These are phyloP conservation scores for Sebastes glaucus DNA, from an alignment of 2,797 vertebrate species.

Conservation along the genomic window DNA sequence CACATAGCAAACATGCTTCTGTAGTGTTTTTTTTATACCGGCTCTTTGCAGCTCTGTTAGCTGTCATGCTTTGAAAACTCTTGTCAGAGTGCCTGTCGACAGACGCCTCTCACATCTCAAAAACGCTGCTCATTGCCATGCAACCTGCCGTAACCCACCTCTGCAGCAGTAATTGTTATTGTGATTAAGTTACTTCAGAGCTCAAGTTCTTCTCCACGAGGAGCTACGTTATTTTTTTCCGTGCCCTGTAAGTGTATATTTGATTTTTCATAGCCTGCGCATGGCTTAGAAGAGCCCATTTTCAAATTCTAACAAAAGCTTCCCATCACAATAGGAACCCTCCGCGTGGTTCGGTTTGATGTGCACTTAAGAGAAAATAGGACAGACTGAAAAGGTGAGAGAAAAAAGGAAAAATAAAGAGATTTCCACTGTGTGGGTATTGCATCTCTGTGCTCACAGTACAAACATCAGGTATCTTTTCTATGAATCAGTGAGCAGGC, in stretches of 20 bases:
- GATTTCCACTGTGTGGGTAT: neutral
- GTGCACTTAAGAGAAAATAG: slow-evolving; percentile 56
- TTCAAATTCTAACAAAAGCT: slow-evolving; percentile 36
- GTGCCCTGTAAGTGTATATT: neutral
- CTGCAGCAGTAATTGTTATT: slow-evolving; percentile 12
- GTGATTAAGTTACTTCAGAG: slow-evolving; percentile 9
- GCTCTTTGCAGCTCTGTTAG: neutral
- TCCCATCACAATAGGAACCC: slow-evolving; percentile 33
- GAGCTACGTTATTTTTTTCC: slow-evolving; percentile 14
- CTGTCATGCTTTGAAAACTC: slow-evolving; percentile 3
- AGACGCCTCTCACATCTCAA: neutral
- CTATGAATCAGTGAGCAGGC: slow-evolving; percentile 6
- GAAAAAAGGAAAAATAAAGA: slow-evolving; percentile 25
- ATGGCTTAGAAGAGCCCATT: slow-evolving; percentile 14
- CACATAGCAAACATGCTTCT: neutral
- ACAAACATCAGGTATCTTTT: slow-evolving; percentile 17
- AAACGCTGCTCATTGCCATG: slow-evolving; percentile 32
- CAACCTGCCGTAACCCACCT: slow-evolving; percentile 22
- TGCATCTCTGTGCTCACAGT: neutral
- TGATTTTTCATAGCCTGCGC: neutral
- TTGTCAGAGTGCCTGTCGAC: slow-evolving; percentile 11
- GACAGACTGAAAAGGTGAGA: slow-evolving; percentile 7
- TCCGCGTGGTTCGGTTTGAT: slow-evolving; percentile 51
- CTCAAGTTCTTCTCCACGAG: slow-evolving; percentile 12
- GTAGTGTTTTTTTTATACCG: neutral